Percentiles rank a stretch among this genome's conserved stretches.
phyloP scores from a whole-genome alignment of 2,797 vertebrate genomes.

The Bucorvus abyssinicus region DNA sequence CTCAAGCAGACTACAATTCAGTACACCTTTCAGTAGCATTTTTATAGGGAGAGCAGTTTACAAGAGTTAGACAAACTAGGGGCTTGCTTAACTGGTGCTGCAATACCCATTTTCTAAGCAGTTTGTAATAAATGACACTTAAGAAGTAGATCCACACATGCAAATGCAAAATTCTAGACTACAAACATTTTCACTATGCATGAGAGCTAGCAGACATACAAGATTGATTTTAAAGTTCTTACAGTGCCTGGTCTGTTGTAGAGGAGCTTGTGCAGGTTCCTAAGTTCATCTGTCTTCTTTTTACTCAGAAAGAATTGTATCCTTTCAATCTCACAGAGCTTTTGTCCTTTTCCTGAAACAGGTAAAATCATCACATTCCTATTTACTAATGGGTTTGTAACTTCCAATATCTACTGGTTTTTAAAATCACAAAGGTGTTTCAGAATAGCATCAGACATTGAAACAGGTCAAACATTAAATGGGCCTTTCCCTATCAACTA shows the following conservation, averaged over 20 bases:
- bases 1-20: neutral
- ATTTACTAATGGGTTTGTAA: neutral
- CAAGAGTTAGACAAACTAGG: neutral
- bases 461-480: neutral
- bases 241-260: constrained; percentile 95
- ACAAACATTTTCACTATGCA: neutral
- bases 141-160: neutral
- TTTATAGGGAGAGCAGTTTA: neutral
- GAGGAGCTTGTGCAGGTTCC: constrained; percentile 90
- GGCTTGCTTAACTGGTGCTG: neutral
- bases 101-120: neutral
- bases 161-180: neutral
- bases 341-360: constrained; percentile 86
- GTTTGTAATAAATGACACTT: neutral
- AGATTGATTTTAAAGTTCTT: constrained; percentile 49
- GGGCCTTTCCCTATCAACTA: neutral
- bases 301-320: constrained; percentile 88
- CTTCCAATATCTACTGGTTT: neutral
- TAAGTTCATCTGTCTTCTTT: constrained; percentile 90
- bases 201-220: neutral
- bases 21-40: neutral
- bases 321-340: constrained; percentile 92
- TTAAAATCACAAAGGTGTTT: neutral
- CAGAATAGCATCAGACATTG: neutral
- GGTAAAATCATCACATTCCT: neutral